Evolutionary conservation across 1,140 invertebrate species (phyloP).

Genomic region (Drosophila sp.): DNA sequence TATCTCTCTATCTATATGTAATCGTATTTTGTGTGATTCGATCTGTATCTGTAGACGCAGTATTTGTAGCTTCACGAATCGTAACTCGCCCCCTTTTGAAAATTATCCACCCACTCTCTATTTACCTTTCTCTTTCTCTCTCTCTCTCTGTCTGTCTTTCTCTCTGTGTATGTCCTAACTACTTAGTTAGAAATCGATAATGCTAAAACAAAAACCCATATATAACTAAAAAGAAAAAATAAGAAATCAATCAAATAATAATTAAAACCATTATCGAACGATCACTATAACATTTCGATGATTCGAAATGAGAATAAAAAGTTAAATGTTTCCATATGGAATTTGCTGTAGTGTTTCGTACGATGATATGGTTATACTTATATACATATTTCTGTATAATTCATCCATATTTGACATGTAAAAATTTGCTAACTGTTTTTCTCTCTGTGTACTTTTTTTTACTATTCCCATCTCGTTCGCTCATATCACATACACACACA

Average conservation of each 20-base stretch:
- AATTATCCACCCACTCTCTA: conserved; percentile 16
- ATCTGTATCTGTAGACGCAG: conserved; percentile 46
- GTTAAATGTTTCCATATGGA: too few relatives aligned
- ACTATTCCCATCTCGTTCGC: conserved; percentile 58
- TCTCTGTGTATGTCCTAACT: conserved; percentile 40
- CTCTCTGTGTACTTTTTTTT: conserved; percentile 75
- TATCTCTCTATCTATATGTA: conserved; percentile 33
- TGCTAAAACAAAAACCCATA: conserved; percentile 7
- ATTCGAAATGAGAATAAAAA: too few relatives aligned
- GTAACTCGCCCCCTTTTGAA: conserved; percentile 10
- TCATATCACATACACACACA: conserved; percentile 36
- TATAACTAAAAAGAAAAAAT: background rate
- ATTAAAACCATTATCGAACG: conserved; percentile 12
- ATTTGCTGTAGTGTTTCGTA: conserved; percentile 15
- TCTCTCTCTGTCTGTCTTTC: background rate
- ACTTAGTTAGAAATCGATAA: background rate
- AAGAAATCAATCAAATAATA: too few relatives aligned
- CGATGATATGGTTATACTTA: conserved; percentile 43
- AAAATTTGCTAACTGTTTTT: conserved; percentile 74
- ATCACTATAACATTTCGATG: background rate
- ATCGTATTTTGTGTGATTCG: conserved; percentile 73
- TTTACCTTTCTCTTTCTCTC: conserved; percentile 31
- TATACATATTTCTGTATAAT: conserved; percentile 51
- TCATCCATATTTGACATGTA: conserved; percentile 55
- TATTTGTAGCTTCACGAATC: conserved; percentile 50